A percentile compares a stretch with the other conserved stretches of the same genome.
Conservation (phyloP, 2,113 vertebrate species). For the Brachypteracias leptosomus region DNA sequence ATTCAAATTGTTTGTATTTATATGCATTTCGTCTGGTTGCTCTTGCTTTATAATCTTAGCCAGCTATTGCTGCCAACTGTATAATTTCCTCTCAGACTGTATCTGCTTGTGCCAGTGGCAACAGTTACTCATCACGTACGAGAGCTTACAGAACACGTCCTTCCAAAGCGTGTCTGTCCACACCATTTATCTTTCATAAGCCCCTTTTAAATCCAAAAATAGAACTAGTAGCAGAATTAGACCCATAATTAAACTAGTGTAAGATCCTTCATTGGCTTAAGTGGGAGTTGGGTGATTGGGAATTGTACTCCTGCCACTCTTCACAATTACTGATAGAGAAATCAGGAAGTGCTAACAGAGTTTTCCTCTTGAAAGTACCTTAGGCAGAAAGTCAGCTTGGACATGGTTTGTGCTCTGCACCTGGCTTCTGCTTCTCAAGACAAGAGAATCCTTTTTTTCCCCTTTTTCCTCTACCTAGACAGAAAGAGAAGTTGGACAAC, state of each 20-base stretch:
- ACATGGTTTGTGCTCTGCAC: not conserved
- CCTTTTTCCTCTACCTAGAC: not conserved
- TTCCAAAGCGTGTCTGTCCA: constrained; percentile 3
- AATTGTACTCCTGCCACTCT: not conserved
- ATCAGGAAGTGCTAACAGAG: rapidly evolving
- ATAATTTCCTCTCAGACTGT: constrained; percentile 78
- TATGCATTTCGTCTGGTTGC: constrained; percentile 58
- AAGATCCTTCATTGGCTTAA: not conserved
- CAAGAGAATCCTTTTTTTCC: not conserved
- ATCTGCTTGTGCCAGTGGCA: constrained; percentile 70
- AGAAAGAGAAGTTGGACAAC: not conserved
- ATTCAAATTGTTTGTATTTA: constrained; percentile 71
- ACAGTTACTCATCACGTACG: constrained; percentile 64
- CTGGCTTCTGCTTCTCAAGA: not conserved
- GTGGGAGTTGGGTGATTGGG: not conserved
- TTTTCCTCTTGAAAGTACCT: not conserved
- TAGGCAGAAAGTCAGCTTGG: not conserved
- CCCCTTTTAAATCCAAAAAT: constrained; percentile 37
- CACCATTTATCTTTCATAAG: constrained; percentile 33
- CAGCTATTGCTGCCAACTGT: constrained; percentile 68
- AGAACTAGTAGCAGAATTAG: not conserved
- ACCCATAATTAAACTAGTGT: not conserved
- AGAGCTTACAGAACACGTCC: not conserved
- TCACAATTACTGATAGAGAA: not conserved
- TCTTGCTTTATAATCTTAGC: constrained; percentile 73